These are phyloP conservation scores for Alviniconcha marisindica DNA, from an alignment of 1,140 invertebrate genomes.

Conservation along the genomic window DNA sequence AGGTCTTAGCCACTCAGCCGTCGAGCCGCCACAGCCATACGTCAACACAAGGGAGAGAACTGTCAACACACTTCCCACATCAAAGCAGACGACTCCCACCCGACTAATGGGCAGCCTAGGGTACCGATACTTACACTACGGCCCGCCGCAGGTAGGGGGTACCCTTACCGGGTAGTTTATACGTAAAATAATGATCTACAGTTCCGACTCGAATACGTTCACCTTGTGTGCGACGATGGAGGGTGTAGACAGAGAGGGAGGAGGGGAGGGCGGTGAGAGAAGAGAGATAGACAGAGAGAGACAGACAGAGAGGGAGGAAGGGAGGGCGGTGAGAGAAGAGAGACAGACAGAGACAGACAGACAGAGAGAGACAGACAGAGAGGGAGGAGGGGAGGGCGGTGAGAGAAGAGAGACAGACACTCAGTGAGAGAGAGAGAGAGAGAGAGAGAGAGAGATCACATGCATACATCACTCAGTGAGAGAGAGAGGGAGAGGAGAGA, in stretches of 20 bases:
- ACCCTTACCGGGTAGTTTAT: neutral
- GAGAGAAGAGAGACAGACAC: no score
- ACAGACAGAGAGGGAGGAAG: neutral
- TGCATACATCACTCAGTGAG: no score
- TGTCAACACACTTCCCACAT: slow-evolving; percentile 23
- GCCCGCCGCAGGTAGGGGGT: neutral
- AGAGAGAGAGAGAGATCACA: neutral
- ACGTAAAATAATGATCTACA: slow-evolving; percentile 15
- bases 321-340: neutral
- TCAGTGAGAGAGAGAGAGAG: no score
- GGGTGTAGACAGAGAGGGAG: neutral
- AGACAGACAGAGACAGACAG: no score
- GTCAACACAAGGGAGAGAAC: neutral
- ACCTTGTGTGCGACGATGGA: neutral
- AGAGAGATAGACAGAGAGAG: no score
- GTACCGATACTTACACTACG: neutral
- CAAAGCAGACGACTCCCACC: slow-evolving; percentile 18
- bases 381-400: neutral
- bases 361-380: neutral
- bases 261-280: neutral
- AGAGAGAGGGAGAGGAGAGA: neutral
- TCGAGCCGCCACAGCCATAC: no score
- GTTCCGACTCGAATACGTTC: neutral
- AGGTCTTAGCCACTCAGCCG: no score
- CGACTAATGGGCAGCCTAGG: slow-evolving; percentile 12